Base-by-base conservation (phyloP, 2,113 vertebrate species). In the Microcebus lehilahytsara region DNA sequence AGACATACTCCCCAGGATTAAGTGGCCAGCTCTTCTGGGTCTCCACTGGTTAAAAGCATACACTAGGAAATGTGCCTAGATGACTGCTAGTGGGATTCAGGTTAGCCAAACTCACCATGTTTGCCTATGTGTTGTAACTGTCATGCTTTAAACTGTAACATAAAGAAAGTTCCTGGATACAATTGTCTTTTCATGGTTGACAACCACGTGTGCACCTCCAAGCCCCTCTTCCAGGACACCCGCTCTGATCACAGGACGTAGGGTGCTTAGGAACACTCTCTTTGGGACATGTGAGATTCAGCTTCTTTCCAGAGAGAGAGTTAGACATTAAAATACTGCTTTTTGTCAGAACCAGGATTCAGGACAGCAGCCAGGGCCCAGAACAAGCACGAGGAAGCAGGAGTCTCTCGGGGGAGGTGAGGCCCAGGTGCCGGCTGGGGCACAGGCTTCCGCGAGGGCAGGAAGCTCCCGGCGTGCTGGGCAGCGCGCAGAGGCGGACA, bases 401-500 rank as follows among this genome's bases (percentile, higher is more conserved):
- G 7, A 80, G 13, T 12, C 12, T 72, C 37, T 4, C 9, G 3
- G 11, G 11, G 3, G 22, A 58, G 66, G 69, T 53, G 5, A 27
- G 85, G 46, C 6, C 6, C 8, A 5, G 5, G 12, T 30, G 23
- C 66, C 25, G 64, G 20, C 34, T 2, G 1, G 58, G 12, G 5
- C 53, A 60, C 6, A 62, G 46, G 17, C 40, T 85, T 58, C 14
- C 0, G 5, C 5, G 34, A 46, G 16, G 12, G 46, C 75, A 10
- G 62, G 7, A 37, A 10, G 23, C 19, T 25, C 46, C 13, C 2
- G 1, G 22, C 2, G 16, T 2, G 8, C 20, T 8, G 34, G 4
- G 16, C 1, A 0, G 16, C 7, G 72, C 34, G 9, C 14, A 30
- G 27, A 25, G 27, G 7, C 9, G 10, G 6, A 8, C 3, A 22